A percentile compares a stretch with the other conserved stretches of the same genome.
Evolutionary conservation across 2,113 vertebrate genomes (phyloP).

Genomic region (Sporophila hypoxantha): DNA sequence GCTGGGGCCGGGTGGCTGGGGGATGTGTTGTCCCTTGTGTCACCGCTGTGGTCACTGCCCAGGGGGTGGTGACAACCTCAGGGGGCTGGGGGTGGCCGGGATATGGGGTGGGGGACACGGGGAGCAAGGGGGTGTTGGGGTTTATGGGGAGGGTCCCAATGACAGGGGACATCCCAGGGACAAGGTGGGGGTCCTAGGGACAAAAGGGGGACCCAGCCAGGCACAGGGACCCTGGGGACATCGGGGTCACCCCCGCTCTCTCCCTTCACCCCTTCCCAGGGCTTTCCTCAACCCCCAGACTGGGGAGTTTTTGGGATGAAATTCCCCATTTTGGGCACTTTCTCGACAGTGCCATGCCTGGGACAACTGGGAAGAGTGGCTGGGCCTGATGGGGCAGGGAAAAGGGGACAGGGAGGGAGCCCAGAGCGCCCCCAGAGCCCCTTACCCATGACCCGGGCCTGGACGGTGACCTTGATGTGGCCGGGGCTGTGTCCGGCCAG

Average conservation of each 20-base stretch:
- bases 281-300: background rate
- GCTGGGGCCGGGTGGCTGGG: background rate
- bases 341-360: background rate
- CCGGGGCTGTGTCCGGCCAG: constrained; percentile 75
- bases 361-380: background rate
- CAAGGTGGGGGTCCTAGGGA: background rate
- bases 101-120: background rate
- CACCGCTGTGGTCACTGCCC: background rate
- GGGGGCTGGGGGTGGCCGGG: background rate
- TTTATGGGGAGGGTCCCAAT: too few relatives aligned
- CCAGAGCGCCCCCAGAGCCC: too few relatives aligned
- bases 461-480: constrained; percentile 79
- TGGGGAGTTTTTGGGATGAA: background rate
- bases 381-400: too few relatives aligned
- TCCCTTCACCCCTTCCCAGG: background rate
- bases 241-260: background rate
- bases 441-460: constrained; percentile 90
- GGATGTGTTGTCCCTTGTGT: background rate
- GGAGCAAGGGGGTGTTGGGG: too few relatives aligned
- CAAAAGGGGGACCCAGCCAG: background rate
- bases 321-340: rapidly evolving
- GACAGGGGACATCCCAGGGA: too few relatives aligned
- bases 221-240: background rate
- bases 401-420: background rate
- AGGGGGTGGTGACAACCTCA: background rate